Base-by-base conservation (phyloP, 2,797 vertebrate species). In the Hafferia zeledoni region DNA sequence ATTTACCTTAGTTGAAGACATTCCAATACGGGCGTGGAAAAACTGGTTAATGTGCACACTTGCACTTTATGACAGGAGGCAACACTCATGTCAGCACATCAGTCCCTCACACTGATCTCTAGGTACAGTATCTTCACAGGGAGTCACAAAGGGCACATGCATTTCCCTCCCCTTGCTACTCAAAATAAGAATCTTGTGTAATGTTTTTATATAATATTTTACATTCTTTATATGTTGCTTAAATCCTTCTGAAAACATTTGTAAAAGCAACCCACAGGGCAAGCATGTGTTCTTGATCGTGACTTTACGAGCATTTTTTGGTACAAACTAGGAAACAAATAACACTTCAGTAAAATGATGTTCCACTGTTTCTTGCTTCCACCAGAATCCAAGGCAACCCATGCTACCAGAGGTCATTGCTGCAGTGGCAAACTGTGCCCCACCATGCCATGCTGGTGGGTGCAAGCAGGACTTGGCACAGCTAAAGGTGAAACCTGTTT, bases 401-500 rank as follows among this genome's bases (percentile, higher is more conserved):
- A 4, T n/a, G 39, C 17, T 60, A 47, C 18, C 5, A 6, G 27
- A 37, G 65, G 33, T 64, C 64, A 50, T 3, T 25, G 19, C 39
- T 76, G 39, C 43, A 68, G 37, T 31, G 50, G 50, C 47, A 72
- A 74, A 30, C 20, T 59, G 30, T 47, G 17, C 13, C 30, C 20
- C 17, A 27, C 35, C 37, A 37, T 25, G 60, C 70, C 39, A 0
- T 11, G 35, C 35, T 39, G 25, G 30, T 68, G 46, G 50, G 16
- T 43, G 53, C 53, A 68, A 71, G 44, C 1, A 35, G 20, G 11
- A 61, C 35, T 92, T 86, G 89, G 37, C 41, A 72, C 2, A 75
- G 31, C 44, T 69, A 41, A 84, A 95, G 68, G 56, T 53, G 90
- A 91, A 89, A 74, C 67, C 41, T 81, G 28, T 95, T 96, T 95